Evolutionary conservation across 2,888 invertebrate species (phyloP).

Genomic region (Drosophila paramelanica): DNA sequence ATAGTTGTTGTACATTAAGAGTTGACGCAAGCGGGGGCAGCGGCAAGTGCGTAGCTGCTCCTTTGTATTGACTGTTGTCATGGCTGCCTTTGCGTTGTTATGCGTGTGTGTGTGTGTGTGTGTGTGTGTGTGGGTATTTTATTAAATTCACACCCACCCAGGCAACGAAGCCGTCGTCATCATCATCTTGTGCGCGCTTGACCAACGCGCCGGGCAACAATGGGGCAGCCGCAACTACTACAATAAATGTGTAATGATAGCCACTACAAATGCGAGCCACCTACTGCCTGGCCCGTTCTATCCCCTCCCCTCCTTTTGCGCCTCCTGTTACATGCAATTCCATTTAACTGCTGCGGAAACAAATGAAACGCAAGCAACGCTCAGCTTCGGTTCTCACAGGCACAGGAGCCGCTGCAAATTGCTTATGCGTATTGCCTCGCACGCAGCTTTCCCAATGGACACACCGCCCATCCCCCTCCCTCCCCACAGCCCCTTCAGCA

Average conservation of each 20-base stretch:
- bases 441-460: slow-evolving; percentile 39
- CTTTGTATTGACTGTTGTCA: slow-evolving; percentile 72
- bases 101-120: slow-evolving; percentile 12
- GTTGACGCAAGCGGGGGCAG: slow-evolving; percentile 10
- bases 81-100: slow-evolving; percentile 57
- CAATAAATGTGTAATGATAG: slow-evolving; percentile 77
- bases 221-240: slow-evolving; percentile 53
- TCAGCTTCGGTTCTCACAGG: slow-evolving; percentile 28
- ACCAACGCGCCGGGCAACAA: slow-evolving; percentile 60
- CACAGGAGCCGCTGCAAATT: slow-evolving; percentile 57
- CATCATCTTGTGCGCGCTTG: slow-evolving; percentile 63
- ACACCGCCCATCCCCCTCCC: background rate
- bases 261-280: slow-evolving; percentile 61
- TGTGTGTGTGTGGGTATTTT: slow-evolving; percentile 56
- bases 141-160: slow-evolving; percentile 78
- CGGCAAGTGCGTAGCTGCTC: slow-evolving; percentile 8
- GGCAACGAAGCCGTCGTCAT: slow-evolving; percentile 38
- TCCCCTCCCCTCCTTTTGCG: background rate
- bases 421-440: slow-evolving; percentile 56
- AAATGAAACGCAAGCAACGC: slow-evolving; percentile 61
- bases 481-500: background rate
- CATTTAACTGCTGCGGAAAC: slow-evolving; percentile 79
- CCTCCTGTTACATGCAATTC: slow-evolving; percentile 64
- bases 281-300: slow-evolving; percentile 2
- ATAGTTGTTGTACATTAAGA: slow-evolving; percentile 80